Conservation (phyloP, 1,140 invertebrate genomes). For the Diabrotica undecimpunctata region DNA sequence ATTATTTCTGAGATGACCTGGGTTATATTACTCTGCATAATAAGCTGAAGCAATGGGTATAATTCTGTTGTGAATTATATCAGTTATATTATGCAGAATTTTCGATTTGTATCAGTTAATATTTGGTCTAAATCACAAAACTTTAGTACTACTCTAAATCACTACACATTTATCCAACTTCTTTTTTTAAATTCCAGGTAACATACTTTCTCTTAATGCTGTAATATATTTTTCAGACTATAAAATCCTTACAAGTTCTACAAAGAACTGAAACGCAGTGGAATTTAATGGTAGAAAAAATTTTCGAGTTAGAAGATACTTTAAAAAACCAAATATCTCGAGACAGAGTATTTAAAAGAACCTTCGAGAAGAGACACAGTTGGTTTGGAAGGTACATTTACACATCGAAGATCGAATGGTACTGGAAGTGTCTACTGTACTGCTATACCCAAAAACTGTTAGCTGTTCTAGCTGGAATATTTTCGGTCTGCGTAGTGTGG, state of each 20-base stretch:
- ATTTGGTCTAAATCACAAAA: no score
- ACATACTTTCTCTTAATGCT: background rate
- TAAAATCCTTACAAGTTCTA: slow-evolving; percentile 82
- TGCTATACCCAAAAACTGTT: slow-evolving; percentile 70
- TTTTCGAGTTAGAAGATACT: slow-evolving; percentile 84
- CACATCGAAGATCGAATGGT: slow-evolving; percentile 80
- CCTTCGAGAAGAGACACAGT: slow-evolving; percentile 62
- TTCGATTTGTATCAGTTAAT: no score
- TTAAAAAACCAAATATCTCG: slow-evolving; percentile 72
- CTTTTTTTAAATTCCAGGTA: no score
- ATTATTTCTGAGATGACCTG: no score
- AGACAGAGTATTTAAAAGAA: slow-evolving; percentile 72
- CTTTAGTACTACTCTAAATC: no score
- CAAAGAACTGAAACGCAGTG: slow-evolving; percentile 91
- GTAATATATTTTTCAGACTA: slow-evolving; percentile 57
- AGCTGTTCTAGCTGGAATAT: slow-evolving; percentile 69
- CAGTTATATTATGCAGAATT: no score
- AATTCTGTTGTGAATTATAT: no score
- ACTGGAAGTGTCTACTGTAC: slow-evolving; percentile 84
- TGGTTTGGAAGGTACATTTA: slow-evolving; percentile 58
- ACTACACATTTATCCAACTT: no score
- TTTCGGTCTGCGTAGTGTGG: slow-evolving; percentile 93
- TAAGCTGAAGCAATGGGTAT: no score
- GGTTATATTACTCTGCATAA: no score
- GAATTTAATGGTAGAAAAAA: slow-evolving; percentile 77